Evolutionary conservation across 1,140 invertebrate species (phyloP).

Genomic region (Sesamia nonagrioides): DNA sequence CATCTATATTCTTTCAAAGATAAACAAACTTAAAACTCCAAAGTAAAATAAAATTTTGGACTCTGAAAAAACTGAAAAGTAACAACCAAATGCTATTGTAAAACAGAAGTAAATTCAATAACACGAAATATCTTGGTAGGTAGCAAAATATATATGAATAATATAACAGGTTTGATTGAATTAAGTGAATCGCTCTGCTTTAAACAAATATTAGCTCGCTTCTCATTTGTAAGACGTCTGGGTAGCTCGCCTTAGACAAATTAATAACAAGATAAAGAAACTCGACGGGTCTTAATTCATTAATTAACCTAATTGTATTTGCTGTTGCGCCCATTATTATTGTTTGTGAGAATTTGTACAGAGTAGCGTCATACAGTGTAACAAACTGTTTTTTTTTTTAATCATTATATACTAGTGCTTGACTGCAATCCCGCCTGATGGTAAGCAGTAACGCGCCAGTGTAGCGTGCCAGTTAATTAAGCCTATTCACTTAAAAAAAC

Average conservation of each 20-base stretch:
- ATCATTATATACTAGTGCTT: no score
- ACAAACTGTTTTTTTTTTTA: no score
- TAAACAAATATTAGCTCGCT: constrained; percentile 68
- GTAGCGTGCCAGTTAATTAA: no score
- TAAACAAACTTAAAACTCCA: background rate
- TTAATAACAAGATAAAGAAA: constrained; percentile 87
- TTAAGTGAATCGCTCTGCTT: constrained; percentile 62
- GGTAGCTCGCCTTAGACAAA: constrained; percentile 79
- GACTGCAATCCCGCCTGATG: no score
- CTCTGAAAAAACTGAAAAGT: background rate
- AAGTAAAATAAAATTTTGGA: background rate
- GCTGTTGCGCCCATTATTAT: constrained; percentile 78
- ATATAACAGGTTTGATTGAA: constrained; percentile 57
- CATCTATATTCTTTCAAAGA: background rate
- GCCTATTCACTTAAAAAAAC: no score
- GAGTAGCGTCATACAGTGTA: constrained; percentile 53
- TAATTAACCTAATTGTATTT: constrained; percentile 88
- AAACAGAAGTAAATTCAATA: constrained; percentile 10
- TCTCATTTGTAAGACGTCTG: constrained; percentile 85
- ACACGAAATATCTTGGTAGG: background rate
- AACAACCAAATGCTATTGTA: background rate
- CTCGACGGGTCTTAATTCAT: constrained; percentile 86
- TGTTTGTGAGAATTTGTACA: constrained; percentile 75
- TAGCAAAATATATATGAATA: constrained; percentile 31
- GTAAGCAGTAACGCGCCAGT: no score